Conservation (phyloP, 1,140 invertebrate genomes). For the Octopus bimaculoides region DNA sequence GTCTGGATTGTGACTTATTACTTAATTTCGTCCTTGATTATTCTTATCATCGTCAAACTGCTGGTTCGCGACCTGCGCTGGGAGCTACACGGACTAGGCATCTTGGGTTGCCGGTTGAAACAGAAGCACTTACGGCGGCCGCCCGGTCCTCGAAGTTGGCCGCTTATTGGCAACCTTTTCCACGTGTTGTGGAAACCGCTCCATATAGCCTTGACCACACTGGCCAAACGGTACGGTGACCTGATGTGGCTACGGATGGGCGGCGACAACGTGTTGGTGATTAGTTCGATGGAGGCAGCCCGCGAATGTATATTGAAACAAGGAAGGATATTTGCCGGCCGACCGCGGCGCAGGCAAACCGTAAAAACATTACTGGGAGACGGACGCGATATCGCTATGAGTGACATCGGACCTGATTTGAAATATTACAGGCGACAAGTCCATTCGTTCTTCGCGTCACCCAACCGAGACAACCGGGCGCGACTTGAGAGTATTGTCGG, state of each 20-base stretch:
- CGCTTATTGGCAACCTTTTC: conserved; percentile 27
- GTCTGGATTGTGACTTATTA: background rate
- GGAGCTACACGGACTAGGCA: background rate
- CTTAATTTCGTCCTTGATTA: background rate
- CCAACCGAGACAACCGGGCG: conserved; percentile 21
- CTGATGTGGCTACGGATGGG: conserved; percentile 28
- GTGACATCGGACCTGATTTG: conserved; percentile 25
- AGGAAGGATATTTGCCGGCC: conserved; percentile 26
- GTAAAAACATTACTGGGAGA: conserved; percentile 27
- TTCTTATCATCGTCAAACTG: background rate
- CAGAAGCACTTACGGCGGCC: conserved; percentile 11
- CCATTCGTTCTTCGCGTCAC: conserved; percentile 27
- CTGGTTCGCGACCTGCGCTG: background rate
- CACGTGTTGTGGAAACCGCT: conserved; percentile 27
- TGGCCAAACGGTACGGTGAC: conserved; percentile 22
- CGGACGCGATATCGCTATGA: conserved; percentile 29
- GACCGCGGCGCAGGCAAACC: conserved; percentile 26
- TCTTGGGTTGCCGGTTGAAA: background rate
- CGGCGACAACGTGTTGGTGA: conserved; percentile 28
- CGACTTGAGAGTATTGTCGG: conserved; percentile 21
- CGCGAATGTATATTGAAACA: conserved; percentile 25
- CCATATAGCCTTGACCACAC: conserved; percentile 25
- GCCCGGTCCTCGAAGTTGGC: conserved; percentile 25
- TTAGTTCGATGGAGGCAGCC: conserved; percentile 29
- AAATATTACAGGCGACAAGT: conserved; percentile 29